Evolutionary conservation across 2,888 invertebrate genomes (phyloP), one percentile per base, ranked within the genome.

Genomic region (Agrochola macilenta): DNA sequence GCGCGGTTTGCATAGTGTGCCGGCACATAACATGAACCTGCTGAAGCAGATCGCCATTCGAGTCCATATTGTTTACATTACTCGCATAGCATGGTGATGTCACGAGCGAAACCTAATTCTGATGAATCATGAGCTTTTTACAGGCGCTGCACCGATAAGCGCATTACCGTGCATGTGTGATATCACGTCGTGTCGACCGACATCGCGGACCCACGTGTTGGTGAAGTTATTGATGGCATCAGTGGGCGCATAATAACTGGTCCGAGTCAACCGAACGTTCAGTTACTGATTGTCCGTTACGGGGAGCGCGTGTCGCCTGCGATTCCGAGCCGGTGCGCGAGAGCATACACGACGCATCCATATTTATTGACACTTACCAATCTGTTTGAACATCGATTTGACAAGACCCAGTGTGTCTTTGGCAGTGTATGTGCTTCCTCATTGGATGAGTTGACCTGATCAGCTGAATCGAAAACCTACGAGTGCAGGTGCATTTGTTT

Each of bases 181-280:
- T 94, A 94, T 90, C 92, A 91, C 90, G 87, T 82, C 86, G 86
- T 79, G 87, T 87, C 88, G 90, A 79, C 74, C 85, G 88, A 87
- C 91, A 91, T 90, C 91, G 91, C 87, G 90, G 93, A 93, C 94
- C 95, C 96, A 96, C 96, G 96, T 96, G 96, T 93, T 93, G 88
- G 93, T 92, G 91, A 92, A 94, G 93, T 93, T 95, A 94, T 95
- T 94, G 95, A 94, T 93, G 95, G 93, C 93, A 92, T 92, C 94
- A 91, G 95, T 95, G 95, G 95, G 95, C 95, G 96, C 96, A 96
- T 96, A 95, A 96, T 96, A 96, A 96, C 96, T 95, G 95, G 94
- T 94, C 92, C 94, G 94, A 84, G 92, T 85, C 91, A 87, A 90
- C 90, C 87, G 89, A 92, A 92, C 94, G 94, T 93, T 96, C 96